Conservation (phyloP, 2,113 vertebrate genomes). For the Lophius piscatorius region DNA sequence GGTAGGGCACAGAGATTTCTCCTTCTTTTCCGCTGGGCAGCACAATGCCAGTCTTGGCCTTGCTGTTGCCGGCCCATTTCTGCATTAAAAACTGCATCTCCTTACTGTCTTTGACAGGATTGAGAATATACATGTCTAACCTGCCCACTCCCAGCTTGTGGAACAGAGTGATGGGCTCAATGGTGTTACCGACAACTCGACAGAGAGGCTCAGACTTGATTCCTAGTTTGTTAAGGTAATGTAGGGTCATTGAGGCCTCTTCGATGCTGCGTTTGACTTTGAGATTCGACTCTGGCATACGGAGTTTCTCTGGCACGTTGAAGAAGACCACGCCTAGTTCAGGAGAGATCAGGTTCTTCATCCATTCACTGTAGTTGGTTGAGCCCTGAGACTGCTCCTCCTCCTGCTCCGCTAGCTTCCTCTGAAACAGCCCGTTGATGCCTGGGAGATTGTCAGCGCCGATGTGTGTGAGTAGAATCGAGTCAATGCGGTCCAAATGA, state of each 20-base stretch:
- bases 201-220: conserved; percentile 92
- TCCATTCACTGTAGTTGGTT: conserved; percentile 94
- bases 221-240: conserved; percentile 90
- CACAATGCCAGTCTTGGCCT: conserved; percentile 96
- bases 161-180: conserved; percentile 95
- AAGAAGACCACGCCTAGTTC: conserved; percentile 97
- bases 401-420: conserved; percentile 95
- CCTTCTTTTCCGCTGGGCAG: conserved; percentile 94
- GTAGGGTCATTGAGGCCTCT: conserved; percentile 93
- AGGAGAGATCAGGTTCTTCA: conserved; percentile 97
- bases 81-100: conserved; percentile 99
- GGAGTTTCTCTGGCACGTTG: conserved; percentile 94
- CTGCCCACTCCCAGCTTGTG: conserved; percentile 98
- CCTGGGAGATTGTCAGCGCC: conserved; percentile 97
- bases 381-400: conserved; percentile 94
- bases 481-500: conserved; percentile 96
- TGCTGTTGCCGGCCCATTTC: conserved; percentile 98
- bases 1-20: conserved; percentile 97
- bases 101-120: conserved; percentile 97
- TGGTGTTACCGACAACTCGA: conserved; percentile 90
- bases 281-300: conserved; percentile 90
- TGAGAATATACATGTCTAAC: conserved; percentile 96
- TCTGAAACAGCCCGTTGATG: conserved; percentile 96
- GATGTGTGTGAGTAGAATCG: conserved; percentile 94
- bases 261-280: conserved; percentile 97